Conservation (phyloP, 2,888 invertebrate genomes). For the Colletes collaris region DNA sequence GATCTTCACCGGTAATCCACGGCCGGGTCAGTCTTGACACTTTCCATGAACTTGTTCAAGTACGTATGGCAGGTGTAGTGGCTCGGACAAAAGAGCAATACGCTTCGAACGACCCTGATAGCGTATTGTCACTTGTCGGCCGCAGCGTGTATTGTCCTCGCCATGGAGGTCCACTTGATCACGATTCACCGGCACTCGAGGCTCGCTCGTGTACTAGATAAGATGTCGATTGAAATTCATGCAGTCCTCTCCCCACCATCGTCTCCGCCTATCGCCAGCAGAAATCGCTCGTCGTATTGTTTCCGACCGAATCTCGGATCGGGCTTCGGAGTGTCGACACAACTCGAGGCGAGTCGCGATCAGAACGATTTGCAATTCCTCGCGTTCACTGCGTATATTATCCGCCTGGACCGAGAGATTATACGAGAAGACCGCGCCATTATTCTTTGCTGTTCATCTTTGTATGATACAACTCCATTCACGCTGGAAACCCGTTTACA, state of each 20-base stretch:
- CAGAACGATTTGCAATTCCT: conserved; percentile 49
- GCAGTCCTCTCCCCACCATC: conserved; percentile 67
- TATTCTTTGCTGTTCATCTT: too few relatives aligned
- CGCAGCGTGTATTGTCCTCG: conserved; percentile 80
- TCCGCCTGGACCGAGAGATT: too few relatives aligned
- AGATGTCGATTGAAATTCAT: conserved; percentile 83
- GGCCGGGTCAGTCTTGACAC: conserved; percentile 61
- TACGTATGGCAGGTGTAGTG: conserved; percentile 69
- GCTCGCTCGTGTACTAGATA: conserved; percentile 79
- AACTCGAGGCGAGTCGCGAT: conserved; percentile 45
- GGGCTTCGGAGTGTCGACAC: conserved; percentile 49
- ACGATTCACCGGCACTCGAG: conserved; percentile 81
- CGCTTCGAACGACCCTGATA: conserved; percentile 77
- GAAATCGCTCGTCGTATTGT: conserved; percentile 73
- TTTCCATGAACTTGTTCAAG: conserved; percentile 62
- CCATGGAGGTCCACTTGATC: conserved; percentile 83
- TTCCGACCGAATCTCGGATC: conserved; percentile 67
- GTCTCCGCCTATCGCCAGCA: conserved; percentile 68
- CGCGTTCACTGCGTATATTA: background rate
- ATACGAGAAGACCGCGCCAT: too few relatives aligned
- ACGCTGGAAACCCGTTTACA: too few relatives aligned
- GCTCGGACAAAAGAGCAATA: conserved; percentile 82
- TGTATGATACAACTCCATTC: too few relatives aligned
- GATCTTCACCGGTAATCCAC: conserved; percentile 54
- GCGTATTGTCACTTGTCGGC: conserved; percentile 79